These are phyloP conservation scores for Brachionichthys hirsutus DNA, from an alignment of 2,113 vertebrate species.

Conservation along the genomic window DNA sequence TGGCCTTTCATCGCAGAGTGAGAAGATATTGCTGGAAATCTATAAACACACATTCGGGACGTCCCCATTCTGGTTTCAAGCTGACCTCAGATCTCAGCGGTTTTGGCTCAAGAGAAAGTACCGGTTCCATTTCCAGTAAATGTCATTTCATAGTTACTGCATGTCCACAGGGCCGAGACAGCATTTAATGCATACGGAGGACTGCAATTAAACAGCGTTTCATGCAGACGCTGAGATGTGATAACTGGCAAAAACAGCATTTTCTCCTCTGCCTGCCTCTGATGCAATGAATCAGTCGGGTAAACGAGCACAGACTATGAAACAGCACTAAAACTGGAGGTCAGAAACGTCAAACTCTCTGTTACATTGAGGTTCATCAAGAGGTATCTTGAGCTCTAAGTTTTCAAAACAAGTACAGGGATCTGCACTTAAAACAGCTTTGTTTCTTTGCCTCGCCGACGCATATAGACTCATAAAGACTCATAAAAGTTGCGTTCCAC, in stretches of 20 bases:
- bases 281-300: conserved; percentile 35
- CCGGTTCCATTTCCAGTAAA: conserved; percentile 76
- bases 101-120: conserved; percentile 63
- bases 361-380: conserved; percentile 2
- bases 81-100: conserved; percentile 73
- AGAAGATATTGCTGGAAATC: conserved; percentile 68
- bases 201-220: conserved; percentile 63
- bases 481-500: neutral
- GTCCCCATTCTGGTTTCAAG: conserved; percentile 36
- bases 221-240: conserved; percentile 55
- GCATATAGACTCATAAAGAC: neutral
- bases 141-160: conserved; percentile 71
- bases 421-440: too few species aligned
- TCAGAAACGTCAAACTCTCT: conserved; percentile 2
- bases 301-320: conserved; percentile 44
- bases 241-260: conserved; percentile 37
- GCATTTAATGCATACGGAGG: conserved; percentile 53
- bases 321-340: conserved; percentile 13
- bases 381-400: neutral
- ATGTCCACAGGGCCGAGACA: conserved; percentile 66
- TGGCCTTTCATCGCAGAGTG: conserved; percentile 58
- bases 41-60: conserved; percentile 59
- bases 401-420: too few species aligned
- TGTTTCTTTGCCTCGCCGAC: too few species aligned
- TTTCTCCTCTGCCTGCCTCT: conserved; percentile 37